These are phyloP conservation scores for Stichopus horrens DNA, from an alignment of 53 echinoderm and acorn worm genomes.

Conservation along the genomic window DNA sequence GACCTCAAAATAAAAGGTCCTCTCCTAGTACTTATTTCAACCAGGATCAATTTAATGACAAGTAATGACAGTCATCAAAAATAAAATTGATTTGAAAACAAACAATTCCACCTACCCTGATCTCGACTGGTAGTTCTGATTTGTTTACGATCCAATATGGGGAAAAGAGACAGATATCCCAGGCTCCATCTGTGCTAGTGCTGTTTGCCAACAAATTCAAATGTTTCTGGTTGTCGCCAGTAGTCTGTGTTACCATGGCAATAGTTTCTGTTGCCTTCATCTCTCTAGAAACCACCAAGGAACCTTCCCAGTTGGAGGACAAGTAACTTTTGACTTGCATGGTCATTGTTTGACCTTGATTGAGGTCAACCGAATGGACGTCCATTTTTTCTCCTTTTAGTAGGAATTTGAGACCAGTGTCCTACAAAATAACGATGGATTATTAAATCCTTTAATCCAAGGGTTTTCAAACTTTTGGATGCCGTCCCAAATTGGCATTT, in stretches of 20 bases:
- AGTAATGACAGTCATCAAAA: no score
- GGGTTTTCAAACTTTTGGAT: background rate
- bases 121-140: constrained; percentile 90
- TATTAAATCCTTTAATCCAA: background rate
- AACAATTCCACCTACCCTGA: constrained; percentile 66
- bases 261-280: constrained; percentile 91
- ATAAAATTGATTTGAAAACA: no score
- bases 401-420: constrained; percentile 89
- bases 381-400: constrained; percentile 94
- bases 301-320: constrained; percentile 93
- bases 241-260: constrained; percentile 86
- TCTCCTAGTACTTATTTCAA: no score
- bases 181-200: constrained; percentile 73
- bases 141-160: constrained; percentile 99
- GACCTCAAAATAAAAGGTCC: no score
- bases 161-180: constrained; percentile 95
- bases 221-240: constrained; percentile 81
- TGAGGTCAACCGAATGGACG: constrained; percentile 81
- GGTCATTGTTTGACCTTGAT: constrained; percentile 82
- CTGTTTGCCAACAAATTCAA: constrained; percentile 88
- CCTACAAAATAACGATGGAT: constrained; percentile 51
- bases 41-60: no score
- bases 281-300: constrained; percentile 86
- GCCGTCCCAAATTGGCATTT: no score
- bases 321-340: constrained; percentile 91